Conservation (phyloP, 2,113 vertebrate genomes). For the Lepus europaeus region DNA sequence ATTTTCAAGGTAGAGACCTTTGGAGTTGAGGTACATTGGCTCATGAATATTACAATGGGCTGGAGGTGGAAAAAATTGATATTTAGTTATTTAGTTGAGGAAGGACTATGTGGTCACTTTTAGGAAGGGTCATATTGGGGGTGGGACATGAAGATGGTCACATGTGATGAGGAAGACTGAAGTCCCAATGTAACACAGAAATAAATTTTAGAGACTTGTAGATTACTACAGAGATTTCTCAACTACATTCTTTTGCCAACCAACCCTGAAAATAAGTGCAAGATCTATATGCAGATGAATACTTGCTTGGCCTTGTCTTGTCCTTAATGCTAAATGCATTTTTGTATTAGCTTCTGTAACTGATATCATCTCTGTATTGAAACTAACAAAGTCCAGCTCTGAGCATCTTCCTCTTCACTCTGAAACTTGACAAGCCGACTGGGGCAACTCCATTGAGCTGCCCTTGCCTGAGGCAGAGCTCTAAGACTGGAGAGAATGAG, state of each 20-base stretch:
- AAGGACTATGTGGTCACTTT: background rate
- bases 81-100: background rate
- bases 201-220: background rate
- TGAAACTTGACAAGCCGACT: background rate
- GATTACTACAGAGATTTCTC: slow-evolving; percentile 31
- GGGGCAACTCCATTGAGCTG: background rate
- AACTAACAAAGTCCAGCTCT: background rate
- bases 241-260: background rate
- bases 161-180: background rate
- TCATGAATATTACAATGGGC: background rate
- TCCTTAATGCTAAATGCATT: background rate
- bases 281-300: background rate
- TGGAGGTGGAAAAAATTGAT: background rate
- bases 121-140: background rate
- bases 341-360: slow-evolving; percentile 26
- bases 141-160: background rate
- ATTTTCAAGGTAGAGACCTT: background rate
- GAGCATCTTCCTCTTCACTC: background rate
- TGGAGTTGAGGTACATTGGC: background rate
- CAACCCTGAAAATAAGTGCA: background rate
- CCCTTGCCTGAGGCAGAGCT: background rate
- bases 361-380: background rate
- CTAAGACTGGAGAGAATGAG: background rate
- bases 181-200: background rate
- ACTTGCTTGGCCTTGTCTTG: slow-evolving; percentile 35